Evolutionary conservation across 2,797 vertebrate genomes (phyloP), one percentile per base, ranked within the genome.

Genomic region (Rallus crepitans): DNA sequence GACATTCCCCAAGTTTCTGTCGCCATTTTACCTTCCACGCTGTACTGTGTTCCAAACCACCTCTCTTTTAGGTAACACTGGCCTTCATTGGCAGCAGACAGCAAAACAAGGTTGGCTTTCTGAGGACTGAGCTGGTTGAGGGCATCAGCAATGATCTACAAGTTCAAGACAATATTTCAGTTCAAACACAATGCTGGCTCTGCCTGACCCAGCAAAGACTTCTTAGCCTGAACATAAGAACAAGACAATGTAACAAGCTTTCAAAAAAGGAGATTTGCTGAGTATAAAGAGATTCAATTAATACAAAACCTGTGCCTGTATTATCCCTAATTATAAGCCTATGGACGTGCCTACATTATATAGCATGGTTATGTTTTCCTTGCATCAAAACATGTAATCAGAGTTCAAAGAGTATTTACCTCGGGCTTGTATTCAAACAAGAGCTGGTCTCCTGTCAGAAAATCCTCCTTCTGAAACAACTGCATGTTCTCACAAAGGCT

Each of bases 401-500:
- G 50, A 80, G 61, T 84, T 83, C 66, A 73, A 94, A 90, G 87
- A 69, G n/a, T 39, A 81, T 94, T 97, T 97, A 99, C 99, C 98
- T 99, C 97, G 8, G 98, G 98, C 84, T 98, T 97, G 85, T 98
- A 99, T 73, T 99, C 98, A 95, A 99, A 99, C 97, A 99, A 98
- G 66, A 99, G 99, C 96, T 99, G 98, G 94, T 99, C 99, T 98
- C 99, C 99, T 13, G 99, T 99, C 94, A 99, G 98, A 92, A 99
- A 98, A 97, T 99, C 99, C 93, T 98, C 98, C 94, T 98, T 98
- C 28, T 98, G 98, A 93, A 99, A 99, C 57, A 99, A 97, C 96
- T 99, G 99, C 99, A 99, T 99, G 97, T 99, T 99, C 98, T 99
- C 99, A 98, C 99, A 99, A 82, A 99, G 98, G 96, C 98, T 99